Conservation (phyloP, 2,113 vertebrate species). For the Pomatostomus ruficeps region DNA sequence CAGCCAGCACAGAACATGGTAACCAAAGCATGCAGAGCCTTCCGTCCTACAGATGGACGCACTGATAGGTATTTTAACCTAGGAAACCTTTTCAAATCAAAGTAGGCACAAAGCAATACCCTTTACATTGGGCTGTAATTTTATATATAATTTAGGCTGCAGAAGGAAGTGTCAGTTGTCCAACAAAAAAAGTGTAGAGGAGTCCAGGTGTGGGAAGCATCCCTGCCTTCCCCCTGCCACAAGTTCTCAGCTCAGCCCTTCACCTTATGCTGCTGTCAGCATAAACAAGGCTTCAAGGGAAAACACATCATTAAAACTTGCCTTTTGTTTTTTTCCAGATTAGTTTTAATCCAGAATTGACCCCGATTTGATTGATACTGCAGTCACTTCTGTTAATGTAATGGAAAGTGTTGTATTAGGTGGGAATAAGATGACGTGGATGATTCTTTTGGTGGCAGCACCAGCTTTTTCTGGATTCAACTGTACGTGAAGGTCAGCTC, state of each 20-base stretch:
- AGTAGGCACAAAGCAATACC: neutral
- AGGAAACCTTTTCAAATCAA: neutral
- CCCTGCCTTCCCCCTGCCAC: neutral
- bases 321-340: neutral
- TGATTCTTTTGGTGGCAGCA: neutral
- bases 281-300: neutral
- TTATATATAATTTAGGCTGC: neutral
- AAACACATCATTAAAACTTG: neutral
- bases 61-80: neutral
- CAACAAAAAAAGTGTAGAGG: neutral
- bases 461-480: neutral
- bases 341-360: neutral
- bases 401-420: neutral
- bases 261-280: neutral
- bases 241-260: neutral
- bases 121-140: neutral
- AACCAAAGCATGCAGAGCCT: neutral
- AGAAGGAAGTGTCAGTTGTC: neutral
- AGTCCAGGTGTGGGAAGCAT: neutral
- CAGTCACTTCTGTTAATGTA: neutral
- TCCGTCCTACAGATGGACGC: neutral
- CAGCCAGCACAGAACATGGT: neutral
- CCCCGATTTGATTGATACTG: neutral
- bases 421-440: neutral
- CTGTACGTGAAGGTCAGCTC: neutral